Evolutionary conservation across 2,888 invertebrate species (phyloP), one percentile per base, ranked within the genome.

Genomic region (Dasypogon diadema): DNA sequence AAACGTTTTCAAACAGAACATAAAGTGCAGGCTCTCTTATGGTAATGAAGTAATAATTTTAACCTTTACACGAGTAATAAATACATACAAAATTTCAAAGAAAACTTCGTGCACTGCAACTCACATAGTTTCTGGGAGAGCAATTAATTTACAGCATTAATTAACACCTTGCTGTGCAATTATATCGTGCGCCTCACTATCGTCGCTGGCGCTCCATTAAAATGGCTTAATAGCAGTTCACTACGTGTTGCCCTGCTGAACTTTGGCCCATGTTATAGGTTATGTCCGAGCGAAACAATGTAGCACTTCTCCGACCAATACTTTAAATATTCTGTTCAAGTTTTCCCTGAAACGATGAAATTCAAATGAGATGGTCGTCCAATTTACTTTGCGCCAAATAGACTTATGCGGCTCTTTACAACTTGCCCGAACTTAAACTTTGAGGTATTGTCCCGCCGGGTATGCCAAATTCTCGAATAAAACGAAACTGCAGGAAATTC

Each of bases 361-460:
- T 65, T 65, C 65, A 65, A 65, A 65, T 65, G 65, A 65, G 65
- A 26, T 48, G 65, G 65, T 65, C 46, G 65, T 65, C 24, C 65
- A 65, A 65, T 65, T 65, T 65, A 65, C 65, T 24, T 46, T 60
- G 37, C 65, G 48, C 65, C 65, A 65, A 65, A 65, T 65, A 65
- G 65, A 65, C 65, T 65, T 65, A 65, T 65, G 65, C 65, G 65
- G 65, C 65, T 46, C 65, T 63, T 65, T 65, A 65, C 65, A 65
- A 65, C 65, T 65, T 65, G 18, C 37, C 65, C 14, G 46, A 48
- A 65, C 65, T 65, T 65, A 65, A 63, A 65, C 65, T 65, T 65
- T 65, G 65, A 65, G 65, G 65, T 48, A 65, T 65, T 65, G 65
- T 48, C 65, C 65, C 65, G 65, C 14, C 65, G 65, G 65, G 65